phyloP scores from a whole-genome alignment of 1,140 invertebrate genomes.

The Ridgeia piscesae region DNA sequence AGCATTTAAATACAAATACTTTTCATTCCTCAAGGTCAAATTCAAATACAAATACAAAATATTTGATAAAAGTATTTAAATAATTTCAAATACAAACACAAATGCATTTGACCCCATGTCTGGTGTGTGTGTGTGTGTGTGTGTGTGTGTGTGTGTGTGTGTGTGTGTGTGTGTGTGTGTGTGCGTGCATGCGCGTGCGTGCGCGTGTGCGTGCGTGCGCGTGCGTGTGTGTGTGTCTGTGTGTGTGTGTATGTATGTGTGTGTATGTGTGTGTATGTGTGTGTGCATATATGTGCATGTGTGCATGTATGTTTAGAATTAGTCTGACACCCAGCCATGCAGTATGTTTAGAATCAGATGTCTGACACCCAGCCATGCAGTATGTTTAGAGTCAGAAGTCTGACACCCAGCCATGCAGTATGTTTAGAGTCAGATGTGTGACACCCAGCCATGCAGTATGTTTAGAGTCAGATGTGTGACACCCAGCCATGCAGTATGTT shows the following conservation, averaged over 20 bases:
- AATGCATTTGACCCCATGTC: not conserved
- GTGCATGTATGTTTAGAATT: not conserved
- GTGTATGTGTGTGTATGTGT: not conserved
- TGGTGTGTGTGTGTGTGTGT: not conserved
- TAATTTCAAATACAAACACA: too few species aligned
- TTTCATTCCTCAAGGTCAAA: too few species aligned
- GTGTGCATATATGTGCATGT: not conserved
- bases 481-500: not conserved
- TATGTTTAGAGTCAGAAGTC: not conserved
- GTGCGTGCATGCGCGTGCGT: not conserved
- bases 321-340: not conserved
- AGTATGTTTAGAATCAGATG: not conserved
- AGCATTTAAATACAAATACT: too few species aligned
- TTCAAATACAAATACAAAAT: too few species aligned
- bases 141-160: not conserved
- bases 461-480: not conserved
- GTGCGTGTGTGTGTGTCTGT: not conserved
- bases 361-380: not conserved
- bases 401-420: not conserved
- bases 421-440: not conserved
- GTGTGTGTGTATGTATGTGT: not conserved
- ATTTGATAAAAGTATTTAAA: too few species aligned
- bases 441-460: not conserved
- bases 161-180: not conserved
- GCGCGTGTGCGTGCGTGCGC: not conserved